Base-by-base conservation (phyloP, 2,797 vertebrate species). In the Spizella passerina region DNA sequence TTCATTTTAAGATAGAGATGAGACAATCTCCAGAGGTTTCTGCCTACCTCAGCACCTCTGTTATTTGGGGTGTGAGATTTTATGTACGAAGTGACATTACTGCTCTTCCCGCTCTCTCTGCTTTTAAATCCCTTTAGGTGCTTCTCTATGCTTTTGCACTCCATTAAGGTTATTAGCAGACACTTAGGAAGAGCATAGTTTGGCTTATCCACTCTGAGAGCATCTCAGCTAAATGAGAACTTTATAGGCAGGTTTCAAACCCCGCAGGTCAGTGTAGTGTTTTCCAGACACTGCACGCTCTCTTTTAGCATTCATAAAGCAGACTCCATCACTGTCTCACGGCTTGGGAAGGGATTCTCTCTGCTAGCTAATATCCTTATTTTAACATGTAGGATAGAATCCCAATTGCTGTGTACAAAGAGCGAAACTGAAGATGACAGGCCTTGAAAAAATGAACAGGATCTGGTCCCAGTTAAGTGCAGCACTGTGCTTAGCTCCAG, bases 91-190 rank as follows among this genome's bases (percentile, higher is more conserved):
- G 47, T 0, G 6, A 65, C 61, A 65, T 91, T 75, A 50, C 78
- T 80, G 60, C 71, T 55, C 49, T 87, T 92, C 86, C 95, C 0
- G 0, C 43, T 88, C 72, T 78, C 43, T 36, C 55, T 1, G 19
- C 49, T 88, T 90, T 86, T 63, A 88, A 88, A 90, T 95, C 66
- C 59, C 70, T 93, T 91, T 76, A 76, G 70, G 56, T 92, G 34
- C 70, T 73, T 76, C 76, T 87, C 63, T n/a, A 3, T 44, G 85
- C 55, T 90, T 90, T 93, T 94, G 91, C 63, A 60, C 64, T 89
- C 80, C 91, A 93, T 95, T 94, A 95, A 86, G 59, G 82, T 95
- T 88, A 95, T 95, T 94, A 96, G 55, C 63, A 86, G 82, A 88
- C 65, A 81, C 91, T 93, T 84, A 63, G 36, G 69, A 82, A 64